phyloP scores from a whole-genome alignment of 2,113 vertebrate genomes.

The Tetrax tetrax region DNA sequence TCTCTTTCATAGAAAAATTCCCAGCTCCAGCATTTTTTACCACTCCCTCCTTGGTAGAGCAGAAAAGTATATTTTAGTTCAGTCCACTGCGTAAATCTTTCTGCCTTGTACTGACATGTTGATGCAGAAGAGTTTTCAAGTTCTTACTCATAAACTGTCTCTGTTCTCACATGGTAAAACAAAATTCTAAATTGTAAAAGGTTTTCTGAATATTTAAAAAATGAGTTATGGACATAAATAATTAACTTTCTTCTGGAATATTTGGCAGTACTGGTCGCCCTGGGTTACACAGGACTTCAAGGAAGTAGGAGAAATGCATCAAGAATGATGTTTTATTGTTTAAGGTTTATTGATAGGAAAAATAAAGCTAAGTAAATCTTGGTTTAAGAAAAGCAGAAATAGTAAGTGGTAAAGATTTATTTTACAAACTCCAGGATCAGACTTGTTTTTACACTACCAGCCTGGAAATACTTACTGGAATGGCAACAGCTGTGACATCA shows the following conservation, averaged over 20 bases:
- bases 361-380: not conserved
- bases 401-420: not conserved
- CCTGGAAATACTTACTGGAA: not conserved
- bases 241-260: not conserved
- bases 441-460: not conserved
- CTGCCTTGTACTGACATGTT: not conserved
- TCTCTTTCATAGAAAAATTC: not conserved
- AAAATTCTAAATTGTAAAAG: not conserved
- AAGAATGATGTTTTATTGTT: not conserved
- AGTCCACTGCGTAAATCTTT: not conserved
- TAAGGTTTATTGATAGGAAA: not conserved
- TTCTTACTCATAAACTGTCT: not conserved
- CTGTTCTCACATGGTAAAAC: not conserved
- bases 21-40: not conserved
- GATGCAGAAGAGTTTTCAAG: not conserved
- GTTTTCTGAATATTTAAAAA: not conserved
- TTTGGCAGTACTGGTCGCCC: not conserved
- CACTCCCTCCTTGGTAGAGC: not conserved
- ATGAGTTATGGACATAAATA: not conserved
- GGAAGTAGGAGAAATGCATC: not conserved
- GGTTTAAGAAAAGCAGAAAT: not conserved
- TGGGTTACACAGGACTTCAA: not conserved
- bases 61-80: not conserved
- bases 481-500: not conserved
- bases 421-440: not conserved